Conservation (phyloP, 2,888 invertebrate species). For the Protodeltote pygarga region DNA sequence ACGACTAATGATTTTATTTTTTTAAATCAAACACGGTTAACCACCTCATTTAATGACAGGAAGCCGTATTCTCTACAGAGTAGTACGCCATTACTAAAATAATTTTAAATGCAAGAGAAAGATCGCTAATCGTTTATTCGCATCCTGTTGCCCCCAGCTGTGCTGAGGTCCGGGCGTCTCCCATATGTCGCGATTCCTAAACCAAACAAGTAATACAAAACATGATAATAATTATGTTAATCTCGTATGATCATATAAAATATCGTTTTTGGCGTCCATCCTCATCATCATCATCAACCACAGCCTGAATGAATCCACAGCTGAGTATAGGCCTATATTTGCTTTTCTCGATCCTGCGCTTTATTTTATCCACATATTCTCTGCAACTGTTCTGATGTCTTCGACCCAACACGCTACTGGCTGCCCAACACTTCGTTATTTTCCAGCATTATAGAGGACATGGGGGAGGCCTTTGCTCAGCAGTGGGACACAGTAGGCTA, state of each 20-base stretch:
- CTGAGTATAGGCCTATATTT: too few species aligned
- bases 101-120: conserved; percentile 29
- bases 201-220: conserved; percentile 27
- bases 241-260: conserved; percentile 12
- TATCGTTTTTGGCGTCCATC: conserved; percentile 3
- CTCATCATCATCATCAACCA: too few species aligned
- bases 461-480: too few species aligned
- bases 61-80: conserved; percentile 18
- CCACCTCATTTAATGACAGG: conserved; percentile 11
- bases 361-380: too few species aligned
- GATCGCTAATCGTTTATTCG: conserved; percentile 33
- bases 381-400: too few species aligned
- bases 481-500: too few species aligned
- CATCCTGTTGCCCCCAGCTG: conserved; percentile 51
- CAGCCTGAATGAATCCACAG: too few species aligned
- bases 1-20: neutral
- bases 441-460: too few species aligned
- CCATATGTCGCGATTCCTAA: conserved; percentile 40
- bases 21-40: conserved; percentile 8
- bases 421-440: too few species aligned
- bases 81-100: conserved; percentile 9
- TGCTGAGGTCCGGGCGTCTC: conserved; percentile 23
- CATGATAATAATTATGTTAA: conserved; percentile 7
- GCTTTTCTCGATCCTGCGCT: too few species aligned
- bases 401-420: too few species aligned